Conservation (phyloP, 2,888 invertebrate species). For the Andricus curvator region DNA sequence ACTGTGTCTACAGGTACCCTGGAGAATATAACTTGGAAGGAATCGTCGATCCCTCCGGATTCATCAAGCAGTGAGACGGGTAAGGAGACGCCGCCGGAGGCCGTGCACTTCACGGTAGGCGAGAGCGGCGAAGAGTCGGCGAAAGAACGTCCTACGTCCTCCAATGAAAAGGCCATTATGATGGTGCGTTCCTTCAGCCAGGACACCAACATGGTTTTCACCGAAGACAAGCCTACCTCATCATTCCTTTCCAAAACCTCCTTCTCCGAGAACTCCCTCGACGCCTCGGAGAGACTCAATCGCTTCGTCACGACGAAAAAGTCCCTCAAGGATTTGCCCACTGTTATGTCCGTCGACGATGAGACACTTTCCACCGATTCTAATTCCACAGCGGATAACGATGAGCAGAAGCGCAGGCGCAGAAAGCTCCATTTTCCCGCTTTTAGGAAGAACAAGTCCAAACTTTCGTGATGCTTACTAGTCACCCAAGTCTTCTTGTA, state of each 20-base stretch:
- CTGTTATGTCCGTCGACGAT: slow-evolving; percentile 80
- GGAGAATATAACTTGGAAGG: slow-evolving; percentile 77
- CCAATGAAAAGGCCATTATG: slow-evolving; percentile 67
- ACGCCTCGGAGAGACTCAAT: slow-evolving; percentile 48
- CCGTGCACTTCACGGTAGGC: slow-evolving; percentile 73
- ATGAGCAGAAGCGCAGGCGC: slow-evolving; percentile 82
- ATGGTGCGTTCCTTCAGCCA: slow-evolving; percentile 80
- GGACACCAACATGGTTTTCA: slow-evolving; percentile 76
- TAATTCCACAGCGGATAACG: slow-evolving; percentile 82
- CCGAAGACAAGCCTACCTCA: slow-evolving; percentile 62
- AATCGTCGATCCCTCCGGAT: slow-evolving; percentile 78
- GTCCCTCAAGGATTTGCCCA: slow-evolving; percentile 68
- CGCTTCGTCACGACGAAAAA: slow-evolving; percentile 56
- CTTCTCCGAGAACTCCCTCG: slow-evolving; percentile 79
- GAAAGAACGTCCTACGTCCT: slow-evolving; percentile 44
- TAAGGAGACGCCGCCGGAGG: slow-evolving; percentile 77
- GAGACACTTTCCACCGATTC: slow-evolving; percentile 86
- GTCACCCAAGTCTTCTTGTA: slow-evolving; percentile 53
- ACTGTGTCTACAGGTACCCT: slow-evolving; percentile 68
- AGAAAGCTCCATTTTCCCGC: slow-evolving; percentile 83
- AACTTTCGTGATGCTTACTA: slow-evolving; percentile 72
- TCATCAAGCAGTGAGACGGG: slow-evolving; percentile 82
- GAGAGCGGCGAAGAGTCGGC: slow-evolving; percentile 64
- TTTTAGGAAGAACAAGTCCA: slow-evolving; percentile 82
- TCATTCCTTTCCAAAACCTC: slow-evolving; percentile 78